Conservation (phyloP, 2,113 vertebrate genomes). For the Corythaeola cristata region DNA sequence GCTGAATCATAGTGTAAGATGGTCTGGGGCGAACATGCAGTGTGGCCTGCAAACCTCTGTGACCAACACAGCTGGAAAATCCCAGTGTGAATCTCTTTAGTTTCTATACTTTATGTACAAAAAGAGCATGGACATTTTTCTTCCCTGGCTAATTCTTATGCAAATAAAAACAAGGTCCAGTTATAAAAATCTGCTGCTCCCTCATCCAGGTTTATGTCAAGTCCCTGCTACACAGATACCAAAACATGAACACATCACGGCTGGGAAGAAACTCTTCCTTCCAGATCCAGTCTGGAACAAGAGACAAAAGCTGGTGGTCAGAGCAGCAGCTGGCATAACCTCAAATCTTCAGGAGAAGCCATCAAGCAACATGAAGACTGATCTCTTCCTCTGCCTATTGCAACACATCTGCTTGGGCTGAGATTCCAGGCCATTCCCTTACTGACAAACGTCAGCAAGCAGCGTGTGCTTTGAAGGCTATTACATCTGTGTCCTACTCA, state of each 20-base stretch:
- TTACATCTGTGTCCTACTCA: slow-evolving; percentile 3
- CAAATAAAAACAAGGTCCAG: not conserved
- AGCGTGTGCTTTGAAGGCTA: not conserved
- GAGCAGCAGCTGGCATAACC: not conserved
- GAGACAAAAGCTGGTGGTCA: not conserved
- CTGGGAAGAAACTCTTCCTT: not conserved
- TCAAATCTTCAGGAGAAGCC: slow-evolving; percentile 34
- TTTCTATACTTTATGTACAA: not conserved
- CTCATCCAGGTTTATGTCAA: not conserved
- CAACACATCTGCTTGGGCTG: slow-evolving; percentile 37
- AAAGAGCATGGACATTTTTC: not conserved
- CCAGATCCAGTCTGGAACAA: not conserved
- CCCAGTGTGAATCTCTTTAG: not conserved
- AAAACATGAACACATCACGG: not conserved
- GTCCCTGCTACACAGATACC: not conserved
- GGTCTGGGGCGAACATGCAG: not conserved
- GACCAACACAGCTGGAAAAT: not conserved
- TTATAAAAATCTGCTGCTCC: not conserved
- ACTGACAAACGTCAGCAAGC: slow-evolving; percentile 6
- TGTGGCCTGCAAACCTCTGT: not conserved
- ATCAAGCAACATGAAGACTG: not conserved
- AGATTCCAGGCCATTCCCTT: not conserved
- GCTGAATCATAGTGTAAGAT: not conserved
- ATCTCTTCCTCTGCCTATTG: slow-evolving; percentile 38
- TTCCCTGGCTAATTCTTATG: not conserved